A percentile compares a stretch with the other conserved stretches of the same genome.
phyloP scores from a whole-genome alignment of 53 echinoderm and acorn worm species.

The Glandiceps talaboti region DNA sequence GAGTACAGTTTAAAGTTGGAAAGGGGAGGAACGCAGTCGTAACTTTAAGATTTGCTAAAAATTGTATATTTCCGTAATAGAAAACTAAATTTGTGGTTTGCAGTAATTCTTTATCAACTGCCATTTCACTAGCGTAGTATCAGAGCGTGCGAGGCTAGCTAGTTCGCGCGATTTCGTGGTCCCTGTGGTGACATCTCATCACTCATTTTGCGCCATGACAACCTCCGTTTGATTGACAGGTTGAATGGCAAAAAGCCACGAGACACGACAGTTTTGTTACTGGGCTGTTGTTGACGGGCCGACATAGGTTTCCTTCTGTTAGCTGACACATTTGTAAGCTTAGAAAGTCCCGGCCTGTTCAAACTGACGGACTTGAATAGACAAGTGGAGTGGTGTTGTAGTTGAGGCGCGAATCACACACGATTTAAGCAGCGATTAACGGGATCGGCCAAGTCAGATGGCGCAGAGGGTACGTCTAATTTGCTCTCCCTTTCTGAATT shows the following conservation, averaged over 20 bases:
- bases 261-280: constrained; percentile 27
- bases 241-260: constrained; percentile 29
- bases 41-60: not conserved
- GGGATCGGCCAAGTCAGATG: constrained; percentile 1
- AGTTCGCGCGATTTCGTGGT: not conserved
- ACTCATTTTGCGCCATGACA: constrained; percentile 41
- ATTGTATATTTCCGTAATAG: not conserved
- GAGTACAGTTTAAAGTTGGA: not conserved
- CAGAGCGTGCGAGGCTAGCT: not conserved
- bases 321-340: not conserved
- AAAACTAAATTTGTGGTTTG: not conserved
- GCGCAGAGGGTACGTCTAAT: constrained; percentile 1
- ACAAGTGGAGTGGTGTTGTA: not conserved
- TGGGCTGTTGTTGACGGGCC: constrained; percentile 12
- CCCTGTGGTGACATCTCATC: constrained; percentile 9
- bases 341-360: constrained; percentile 1
- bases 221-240: constrained; percentile 69
- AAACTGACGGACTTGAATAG: not conserved
- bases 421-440: not conserved
- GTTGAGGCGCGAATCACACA: constrained; percentile 1
- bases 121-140: not conserved
- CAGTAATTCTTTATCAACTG: not conserved
- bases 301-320: constrained; percentile 8
- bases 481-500: not conserved
- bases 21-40: not conserved